Evolutionary conservation across 2,888 invertebrate species (phyloP).

Genomic region (Habrosyne pyritoides): DNA sequence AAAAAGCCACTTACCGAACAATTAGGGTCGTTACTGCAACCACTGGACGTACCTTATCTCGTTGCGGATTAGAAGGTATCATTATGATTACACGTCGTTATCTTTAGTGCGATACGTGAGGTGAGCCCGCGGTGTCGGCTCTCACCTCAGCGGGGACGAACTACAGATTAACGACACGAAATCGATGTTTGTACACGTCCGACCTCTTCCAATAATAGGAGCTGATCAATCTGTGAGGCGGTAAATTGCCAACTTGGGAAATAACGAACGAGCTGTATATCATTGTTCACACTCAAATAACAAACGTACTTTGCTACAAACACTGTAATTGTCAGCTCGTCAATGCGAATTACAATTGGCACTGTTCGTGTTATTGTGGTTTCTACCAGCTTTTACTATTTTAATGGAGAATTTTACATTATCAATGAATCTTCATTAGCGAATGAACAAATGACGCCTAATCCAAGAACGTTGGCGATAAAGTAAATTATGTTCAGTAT

Average conservation of each 20-base stretch:
- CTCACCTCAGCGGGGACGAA: slow-evolving; percentile 66
- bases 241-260: slow-evolving; percentile 78
- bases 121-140: slow-evolving; percentile 65
- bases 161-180: slow-evolving; percentile 77
- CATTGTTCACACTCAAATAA: slow-evolving; percentile 43
- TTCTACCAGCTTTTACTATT: slow-evolving; percentile 16
- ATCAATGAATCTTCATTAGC: slow-evolving; percentile 55
- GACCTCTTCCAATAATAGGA: slow-evolving; percentile 80
- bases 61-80: slow-evolving; percentile 53
- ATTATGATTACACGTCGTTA: slow-evolving; percentile 74
- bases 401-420: not conserved
- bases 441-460: slow-evolving; percentile 44
- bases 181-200: slow-evolving; percentile 83
- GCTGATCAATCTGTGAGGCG: slow-evolving; percentile 75
- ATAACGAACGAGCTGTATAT: slow-evolving; percentile 70
- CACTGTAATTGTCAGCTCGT: slow-evolving; percentile 66
- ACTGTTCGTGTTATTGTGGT: slow-evolving; percentile 1
- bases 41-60: slow-evolving; percentile 12
- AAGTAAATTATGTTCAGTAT: slow-evolving; percentile 54
- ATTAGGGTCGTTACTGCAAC: slow-evolving; percentile 28
- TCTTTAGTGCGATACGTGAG: slow-evolving; percentile 71
- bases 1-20: slow-evolving; percentile 13
- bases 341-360: slow-evolving; percentile 44
- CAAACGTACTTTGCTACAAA: slow-evolving; percentile 48
- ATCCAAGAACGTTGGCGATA: slow-evolving; percentile 41